A percentile compares a stretch with the other conserved stretches of the same genome.
phyloP scores from a whole-genome alignment of 2,888 invertebrate species.

The Chirona hameri region DNA sequence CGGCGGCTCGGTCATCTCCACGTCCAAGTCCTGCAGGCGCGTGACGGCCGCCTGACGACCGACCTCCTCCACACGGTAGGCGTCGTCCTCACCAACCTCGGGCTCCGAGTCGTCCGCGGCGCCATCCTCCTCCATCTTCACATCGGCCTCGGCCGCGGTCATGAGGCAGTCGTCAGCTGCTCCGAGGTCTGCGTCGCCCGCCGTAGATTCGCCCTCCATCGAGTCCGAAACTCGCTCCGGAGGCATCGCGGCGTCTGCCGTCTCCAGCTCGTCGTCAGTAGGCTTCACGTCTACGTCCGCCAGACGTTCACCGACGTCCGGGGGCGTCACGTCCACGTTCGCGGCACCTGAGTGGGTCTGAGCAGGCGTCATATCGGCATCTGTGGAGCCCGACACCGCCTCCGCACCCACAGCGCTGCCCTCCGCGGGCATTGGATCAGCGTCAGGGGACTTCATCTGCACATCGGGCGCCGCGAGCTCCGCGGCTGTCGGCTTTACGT shows the following conservation, averaged over 20 bases:
- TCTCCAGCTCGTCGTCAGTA: not conserved
- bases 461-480: not conserved
- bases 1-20: not conserved
- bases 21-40: not conserved
- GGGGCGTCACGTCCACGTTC: not conserved
- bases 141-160: not conserved
- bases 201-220: not conserved
- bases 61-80: no score
- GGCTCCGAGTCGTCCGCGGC: not conserved
- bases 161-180: not conserved
- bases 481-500: not conserved
- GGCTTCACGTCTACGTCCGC: no score
- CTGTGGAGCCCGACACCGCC: conserved; percentile 31
- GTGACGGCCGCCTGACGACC: not conserved
- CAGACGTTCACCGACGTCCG: not conserved
- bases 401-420: conserved; percentile 36
- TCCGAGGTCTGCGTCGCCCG: not conserved
- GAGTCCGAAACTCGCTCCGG: not conserved
- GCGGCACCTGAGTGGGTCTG: not conserved
- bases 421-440: conserved; percentile 5
- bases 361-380: conserved; percentile 31
- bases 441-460: conserved; percentile 43
- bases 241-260: not conserved
- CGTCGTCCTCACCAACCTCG: no score
- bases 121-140: not conserved